Percentiles rank a stretch among this genome's conserved stretches.
phyloP scores from a whole-genome alignment of 1,140 invertebrate species.

The Tigriopus japonicus region DNA sequence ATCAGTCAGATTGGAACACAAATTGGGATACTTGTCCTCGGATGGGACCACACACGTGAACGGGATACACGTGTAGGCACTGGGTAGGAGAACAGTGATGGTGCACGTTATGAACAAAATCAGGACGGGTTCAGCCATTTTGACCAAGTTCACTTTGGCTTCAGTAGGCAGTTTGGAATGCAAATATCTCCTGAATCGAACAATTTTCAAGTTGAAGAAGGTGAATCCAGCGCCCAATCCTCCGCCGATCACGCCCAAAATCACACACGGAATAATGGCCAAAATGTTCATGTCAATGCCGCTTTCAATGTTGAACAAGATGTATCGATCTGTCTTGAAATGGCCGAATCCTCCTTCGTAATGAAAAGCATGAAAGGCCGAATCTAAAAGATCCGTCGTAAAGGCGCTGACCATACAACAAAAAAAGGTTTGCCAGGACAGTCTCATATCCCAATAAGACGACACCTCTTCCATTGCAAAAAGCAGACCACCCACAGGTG shows the following conservation, averaged over 20 bases:
- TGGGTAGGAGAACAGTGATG: no score
- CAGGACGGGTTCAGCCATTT: no score
- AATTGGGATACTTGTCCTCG: background rate
- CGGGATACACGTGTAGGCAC: background rate
- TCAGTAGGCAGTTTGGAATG: no score
- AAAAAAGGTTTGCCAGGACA: slow-evolving; percentile 32
- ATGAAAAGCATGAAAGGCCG: slow-evolving; percentile 25
- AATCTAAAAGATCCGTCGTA: slow-evolving; percentile 27
- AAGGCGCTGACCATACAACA: slow-evolving; percentile 27
- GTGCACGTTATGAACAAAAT: no score
- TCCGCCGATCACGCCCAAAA: slow-evolving; percentile 19
- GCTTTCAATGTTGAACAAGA: slow-evolving; percentile 16
- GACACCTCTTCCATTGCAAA: slow-evolving; percentile 25
- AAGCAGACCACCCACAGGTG: slow-evolving; percentile 18
- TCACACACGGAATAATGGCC: slow-evolving; percentile 15
- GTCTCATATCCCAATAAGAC: slow-evolving; percentile 27
- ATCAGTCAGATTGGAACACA: no score
- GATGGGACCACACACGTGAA: background rate
- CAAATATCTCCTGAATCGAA: slow-evolving; percentile 4
- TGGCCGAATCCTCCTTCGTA: slow-evolving; percentile 26
- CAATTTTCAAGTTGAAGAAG: slow-evolving; percentile 24
- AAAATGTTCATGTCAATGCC: slow-evolving; percentile 17
- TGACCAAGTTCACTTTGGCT: no score
- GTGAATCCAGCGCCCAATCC: slow-evolving; percentile 23
- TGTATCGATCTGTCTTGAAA: slow-evolving; percentile 22